A percentile compares a stretch with the other conserved stretches of the same genome.
These are phyloP conservation scores for Empis stercorea DNA, from an alignment of 2,888 invertebrate genomes.

Conservation along the genomic window DNA sequence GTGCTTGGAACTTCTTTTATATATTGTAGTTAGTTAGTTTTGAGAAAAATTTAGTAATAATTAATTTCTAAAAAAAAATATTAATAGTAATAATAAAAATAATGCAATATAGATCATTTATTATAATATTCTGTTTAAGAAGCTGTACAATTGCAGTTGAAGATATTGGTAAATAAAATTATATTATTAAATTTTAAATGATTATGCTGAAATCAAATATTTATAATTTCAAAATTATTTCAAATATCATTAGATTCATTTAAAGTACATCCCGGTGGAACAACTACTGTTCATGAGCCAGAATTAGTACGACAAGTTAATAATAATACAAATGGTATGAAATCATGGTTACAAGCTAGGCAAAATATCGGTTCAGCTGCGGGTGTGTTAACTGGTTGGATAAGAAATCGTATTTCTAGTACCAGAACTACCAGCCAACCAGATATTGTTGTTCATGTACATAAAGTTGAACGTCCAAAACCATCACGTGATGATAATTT, in stretches of 20 bases:
- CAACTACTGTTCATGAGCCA: conserved; percentile 7
- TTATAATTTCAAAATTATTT: conserved; percentile 11
- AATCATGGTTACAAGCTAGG: conserved; percentile 1
- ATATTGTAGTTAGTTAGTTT: too few species aligned
- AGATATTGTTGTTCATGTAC: conserved; percentile 3
- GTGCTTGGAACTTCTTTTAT: too few species aligned
- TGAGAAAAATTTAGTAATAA: too few species aligned
- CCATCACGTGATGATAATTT: neutral
- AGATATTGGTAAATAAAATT: too few species aligned
- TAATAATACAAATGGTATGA: neutral
- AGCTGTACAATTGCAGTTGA: too few species aligned
- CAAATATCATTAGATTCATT: conserved; percentile 10
- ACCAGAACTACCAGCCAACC: conserved; percentile 1
- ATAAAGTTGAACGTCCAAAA: neutral
- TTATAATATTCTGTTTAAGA: too few species aligned
- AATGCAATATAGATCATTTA: too few species aligned
- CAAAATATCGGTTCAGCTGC: conserved; percentile 1
- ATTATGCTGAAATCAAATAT: conserved; percentile 8
- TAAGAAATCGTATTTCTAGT: neutral
- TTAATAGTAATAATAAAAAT: too few species aligned
- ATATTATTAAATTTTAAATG: too few species aligned
- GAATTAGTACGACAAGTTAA: conserved; percentile 3
- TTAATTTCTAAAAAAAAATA: too few species aligned
- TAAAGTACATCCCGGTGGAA: conserved; percentile 8
- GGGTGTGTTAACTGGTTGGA: conserved; percentile 3